Evolutionary conservation across 2,888 invertebrate species (phyloP), one percentile per base, ranked within the genome.

Genomic region (Ectropis crepuscularia): DNA sequence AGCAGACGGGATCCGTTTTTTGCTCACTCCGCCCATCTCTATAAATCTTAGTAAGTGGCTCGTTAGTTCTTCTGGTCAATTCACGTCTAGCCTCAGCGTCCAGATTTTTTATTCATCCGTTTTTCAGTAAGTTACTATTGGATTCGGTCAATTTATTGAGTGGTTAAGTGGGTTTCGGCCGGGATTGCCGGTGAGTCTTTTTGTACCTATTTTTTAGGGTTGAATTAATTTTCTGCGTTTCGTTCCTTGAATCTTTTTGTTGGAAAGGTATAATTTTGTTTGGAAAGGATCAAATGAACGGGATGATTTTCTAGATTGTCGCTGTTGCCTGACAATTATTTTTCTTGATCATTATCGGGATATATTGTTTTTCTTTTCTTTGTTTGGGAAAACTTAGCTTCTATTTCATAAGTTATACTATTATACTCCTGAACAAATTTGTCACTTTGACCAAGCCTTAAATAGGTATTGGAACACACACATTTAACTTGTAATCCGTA

Each of bases 21-120:
- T 83, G 83, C 79, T 72, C 73, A 70, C 67, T 76, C 78, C 75
- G 77, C 81, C 83, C 81, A 83, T 83, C 85, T 83, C 83, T 83
- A 88, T 88, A 88, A 88, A 88, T 88, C 88, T 86, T 81, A 73
- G 79, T 83, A 86, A 88, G 88, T 85, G 83, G 79, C 85, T 86
- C 88, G 86, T 89, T 89, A 87, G 85, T 88, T 82, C 79, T 77
- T 78, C 80, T 83, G 82, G 83, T 85, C 86, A 84, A 85, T 86
- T 82, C 83, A 74, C 79, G 81, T 83, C 82, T 79, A 75, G 77
- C 75, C 77, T 78, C 75, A 72, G 74, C 74, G 74, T 78, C 69
- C 73, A 78, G 80, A 81, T 85, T 86, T 86, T 86, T 83, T 83
- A 82, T 84, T 81, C 75, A 77, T 74, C 71, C 76, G 76, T 80